Evolutionary conservation across 2,888 invertebrate species (phyloP).

Genomic region (Operophtera brumata): DNA sequence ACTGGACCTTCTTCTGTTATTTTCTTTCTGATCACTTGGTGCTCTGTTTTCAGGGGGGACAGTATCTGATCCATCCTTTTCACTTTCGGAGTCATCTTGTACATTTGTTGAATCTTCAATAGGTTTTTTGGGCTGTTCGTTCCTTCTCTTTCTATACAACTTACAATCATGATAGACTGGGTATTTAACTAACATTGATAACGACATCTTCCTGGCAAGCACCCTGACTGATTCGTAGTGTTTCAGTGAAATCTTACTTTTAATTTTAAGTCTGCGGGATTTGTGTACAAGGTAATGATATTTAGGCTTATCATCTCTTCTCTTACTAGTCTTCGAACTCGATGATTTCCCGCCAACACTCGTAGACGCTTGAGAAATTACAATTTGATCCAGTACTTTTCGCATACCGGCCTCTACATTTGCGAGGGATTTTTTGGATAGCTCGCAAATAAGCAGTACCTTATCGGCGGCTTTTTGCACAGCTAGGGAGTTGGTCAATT

Average conservation of each 20-base stretch:
- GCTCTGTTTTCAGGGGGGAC: neutral
- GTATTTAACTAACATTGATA: constrained; percentile 54
- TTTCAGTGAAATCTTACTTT: constrained; percentile 55
- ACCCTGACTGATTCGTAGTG: constrained; percentile 66
- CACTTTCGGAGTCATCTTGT: neutral
- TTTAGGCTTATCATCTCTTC: constrained; percentile 16
- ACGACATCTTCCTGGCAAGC: constrained; percentile 48
- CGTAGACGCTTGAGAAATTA: constrained; percentile 42
- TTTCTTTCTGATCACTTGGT: neutral
- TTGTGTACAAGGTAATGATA: constrained; percentile 53
- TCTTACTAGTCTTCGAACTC: constrained; percentile 7
- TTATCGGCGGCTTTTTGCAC: constrained; percentile 69
- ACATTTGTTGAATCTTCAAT: constrained; percentile 6
- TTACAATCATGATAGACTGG: constrained; percentile 66
- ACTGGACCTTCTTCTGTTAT: neutral
- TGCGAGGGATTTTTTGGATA: constrained; percentile 71
- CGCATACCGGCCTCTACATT: constrained; percentile 68
- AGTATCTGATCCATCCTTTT: neutral
- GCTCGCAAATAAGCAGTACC: constrained; percentile 68
- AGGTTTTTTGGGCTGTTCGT: constrained; percentile 14
- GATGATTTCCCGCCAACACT: constrained; percentile 43
- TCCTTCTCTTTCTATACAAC: constrained; percentile 46
- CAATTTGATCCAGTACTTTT: constrained; percentile 52
- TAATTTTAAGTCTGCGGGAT: constrained; percentile 55
- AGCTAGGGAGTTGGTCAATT: constrained; percentile 63